phyloP scores from a whole-genome alignment of 2,113 vertebrate species.

The Coryphaenoides rupestris region DNA sequence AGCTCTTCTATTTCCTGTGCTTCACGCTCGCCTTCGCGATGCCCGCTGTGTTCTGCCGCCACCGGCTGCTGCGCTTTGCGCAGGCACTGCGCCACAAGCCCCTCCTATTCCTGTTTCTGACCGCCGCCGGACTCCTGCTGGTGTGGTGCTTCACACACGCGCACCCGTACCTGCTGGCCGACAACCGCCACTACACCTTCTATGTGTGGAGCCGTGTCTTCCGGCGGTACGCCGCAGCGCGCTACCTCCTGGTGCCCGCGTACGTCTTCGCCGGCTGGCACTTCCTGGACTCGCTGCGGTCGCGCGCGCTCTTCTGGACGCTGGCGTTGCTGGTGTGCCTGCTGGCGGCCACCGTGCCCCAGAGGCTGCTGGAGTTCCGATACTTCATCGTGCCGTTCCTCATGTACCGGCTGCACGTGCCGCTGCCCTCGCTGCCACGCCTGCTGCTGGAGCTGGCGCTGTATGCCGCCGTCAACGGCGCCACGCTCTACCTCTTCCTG shows the following conservation, averaged over 20 bases:
- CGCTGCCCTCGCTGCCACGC: conserved; percentile 75
- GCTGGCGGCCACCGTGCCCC: conserved; percentile 79
- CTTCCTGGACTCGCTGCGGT: conserved; percentile 83
- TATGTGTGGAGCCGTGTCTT: conserved; percentile 92
- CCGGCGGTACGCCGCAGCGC: conserved; percentile 80
- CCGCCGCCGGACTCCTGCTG: conserved; percentile 68
- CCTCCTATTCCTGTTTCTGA: conserved; percentile 68
- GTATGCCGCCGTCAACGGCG: conserved; percentile 79
- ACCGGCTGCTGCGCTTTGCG: conserved; percentile 77
- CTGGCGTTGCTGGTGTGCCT: conserved; percentile 83
- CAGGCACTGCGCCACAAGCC: conserved; percentile 72
- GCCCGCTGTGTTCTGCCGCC: conserved; percentile 74
- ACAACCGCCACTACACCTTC: conserved; percentile 94
- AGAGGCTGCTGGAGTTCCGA: conserved; percentile 93
- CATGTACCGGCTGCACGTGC: conserved; percentile 88
- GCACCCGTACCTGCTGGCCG: conserved; percentile 92
- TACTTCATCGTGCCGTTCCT: conserved; percentile 95
- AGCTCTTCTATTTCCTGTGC: conserved; percentile 91
- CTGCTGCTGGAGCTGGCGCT: conserved; percentile 81
- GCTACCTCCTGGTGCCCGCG: conserved; percentile 81
- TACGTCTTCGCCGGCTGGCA: conserved; percentile 91
- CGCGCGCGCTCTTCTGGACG: conserved; percentile 86
- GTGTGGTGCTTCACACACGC: conserved; percentile 91
- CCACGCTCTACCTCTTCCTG: conserved; percentile 86
- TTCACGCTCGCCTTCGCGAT: conserved; percentile 86